Conservation (phyloP, 2,888 invertebrate species). For the Polia nebulosa region DNA sequence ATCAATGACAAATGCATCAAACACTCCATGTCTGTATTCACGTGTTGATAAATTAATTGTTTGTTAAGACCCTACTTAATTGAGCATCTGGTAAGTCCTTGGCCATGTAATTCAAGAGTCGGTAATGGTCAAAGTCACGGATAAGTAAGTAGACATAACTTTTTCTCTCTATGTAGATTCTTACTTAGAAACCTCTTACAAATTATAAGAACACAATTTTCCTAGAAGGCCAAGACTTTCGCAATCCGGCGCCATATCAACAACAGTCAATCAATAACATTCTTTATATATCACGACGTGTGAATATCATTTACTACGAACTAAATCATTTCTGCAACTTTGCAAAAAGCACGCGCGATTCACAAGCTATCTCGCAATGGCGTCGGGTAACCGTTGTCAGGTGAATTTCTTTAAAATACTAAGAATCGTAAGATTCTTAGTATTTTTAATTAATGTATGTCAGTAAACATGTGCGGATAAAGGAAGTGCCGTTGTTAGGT, state of each 20-base stretch:
- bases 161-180: neutral
- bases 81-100: neutral
- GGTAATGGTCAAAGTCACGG: neutral
- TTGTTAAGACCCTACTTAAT: slow-evolving; percentile 3
- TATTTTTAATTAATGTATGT: slow-evolving; percentile 11
- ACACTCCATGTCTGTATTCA: neutral
- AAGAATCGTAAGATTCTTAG: slow-evolving; percentile 11
- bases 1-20: slow-evolving; percentile 17
- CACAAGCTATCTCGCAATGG: slow-evolving; percentile 22
- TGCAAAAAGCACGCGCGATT: slow-evolving; percentile 38
- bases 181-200: neutral
- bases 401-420: slow-evolving; percentile 30
- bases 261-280: slow-evolving; percentile 14
- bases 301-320: slow-evolving; percentile 27
- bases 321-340: slow-evolving; percentile 30
- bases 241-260: slow-evolving; percentile 7
- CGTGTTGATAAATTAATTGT: slow-evolving; percentile 2
- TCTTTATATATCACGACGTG: slow-evolving; percentile 11
- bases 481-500: neutral
- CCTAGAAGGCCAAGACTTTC: neutral
- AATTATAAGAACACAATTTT: slow-evolving; percentile 25
- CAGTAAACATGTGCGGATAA: neutral
- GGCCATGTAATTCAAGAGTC: neutral
- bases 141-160: neutral
- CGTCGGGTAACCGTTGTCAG: slow-evolving; percentile 21